phyloP scores from a whole-genome alignment of 2,797 vertebrate species.

The Morelia viridis region DNA sequence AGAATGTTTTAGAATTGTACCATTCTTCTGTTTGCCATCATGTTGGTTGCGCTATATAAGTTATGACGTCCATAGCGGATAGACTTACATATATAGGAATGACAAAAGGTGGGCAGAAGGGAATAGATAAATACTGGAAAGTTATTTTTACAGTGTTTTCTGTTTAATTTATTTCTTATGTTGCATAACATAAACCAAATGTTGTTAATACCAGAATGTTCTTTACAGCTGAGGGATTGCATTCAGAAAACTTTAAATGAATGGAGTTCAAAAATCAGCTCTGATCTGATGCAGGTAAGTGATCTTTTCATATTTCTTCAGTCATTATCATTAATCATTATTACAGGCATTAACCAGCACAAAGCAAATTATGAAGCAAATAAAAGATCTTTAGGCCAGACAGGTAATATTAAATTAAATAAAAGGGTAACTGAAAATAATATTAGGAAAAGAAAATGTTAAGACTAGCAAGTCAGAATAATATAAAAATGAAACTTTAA shows the following conservation, averaged over 20 bases:
- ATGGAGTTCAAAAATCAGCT: slow-evolving; percentile 82
- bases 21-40: background rate
- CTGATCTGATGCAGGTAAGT: slow-evolving; percentile 75
- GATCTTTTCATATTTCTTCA: background rate
- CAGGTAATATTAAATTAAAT: background rate
- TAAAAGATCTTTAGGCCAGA: background rate
- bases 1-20: background rate
- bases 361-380: background rate
- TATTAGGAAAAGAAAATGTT: background rate
- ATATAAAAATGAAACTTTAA: background rate
- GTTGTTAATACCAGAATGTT: slow-evolving; percentile 42
- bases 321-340: background rate
- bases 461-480: background rate
- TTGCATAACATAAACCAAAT: background rate
- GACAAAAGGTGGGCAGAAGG: background rate
- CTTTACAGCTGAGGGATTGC: slow-evolving; percentile 91
- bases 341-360: background rate
- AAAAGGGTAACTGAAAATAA: background rate
- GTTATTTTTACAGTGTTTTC: background rate
- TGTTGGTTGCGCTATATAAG: background rate
- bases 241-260: slow-evolving; percentile 90
- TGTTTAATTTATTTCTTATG: background rate
- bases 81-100: background rate
- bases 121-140: background rate
- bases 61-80: background rate